Percentiles rank a stretch among this genome's conserved stretches.
Conservation (phyloP, 1,140 invertebrate genomes). For the Solen grandis region DNA sequence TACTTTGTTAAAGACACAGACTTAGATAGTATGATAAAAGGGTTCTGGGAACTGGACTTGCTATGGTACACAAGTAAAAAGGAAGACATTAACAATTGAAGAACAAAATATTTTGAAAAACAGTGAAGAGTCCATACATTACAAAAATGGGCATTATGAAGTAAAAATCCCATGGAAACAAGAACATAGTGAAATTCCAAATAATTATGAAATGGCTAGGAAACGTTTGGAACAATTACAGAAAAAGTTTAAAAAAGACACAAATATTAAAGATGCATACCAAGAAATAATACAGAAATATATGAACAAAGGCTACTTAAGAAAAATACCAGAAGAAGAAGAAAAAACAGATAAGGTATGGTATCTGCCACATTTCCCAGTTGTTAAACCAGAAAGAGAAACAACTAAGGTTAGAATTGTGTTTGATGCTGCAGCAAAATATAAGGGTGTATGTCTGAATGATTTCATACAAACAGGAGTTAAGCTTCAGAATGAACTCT, state of each 20-base stretch:
- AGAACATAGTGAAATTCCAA: constrained; percentile 15
- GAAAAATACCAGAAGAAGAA: constrained; percentile 26
- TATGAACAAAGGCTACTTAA: constrained; percentile 57
- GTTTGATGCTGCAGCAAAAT: constrained; percentile 59
- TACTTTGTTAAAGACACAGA: not conserved
- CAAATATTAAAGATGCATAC: constrained; percentile 24
- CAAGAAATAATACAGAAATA: constrained; percentile 48
- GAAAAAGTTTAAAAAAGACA: constrained; percentile 34
- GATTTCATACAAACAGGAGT: constrained; percentile 67
- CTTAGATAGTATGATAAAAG: not conserved
- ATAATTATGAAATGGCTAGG: constrained; percentile 54
- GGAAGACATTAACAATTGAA: not conserved
- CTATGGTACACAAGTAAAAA: too few relatives aligned
- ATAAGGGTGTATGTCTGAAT: constrained; percentile 67
- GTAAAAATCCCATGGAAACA: constrained; percentile 55
- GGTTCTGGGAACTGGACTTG: too few relatives aligned
- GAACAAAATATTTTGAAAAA: not conserved
- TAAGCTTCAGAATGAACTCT: constrained; percentile 74
- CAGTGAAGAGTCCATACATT: not conserved
- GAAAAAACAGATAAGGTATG: constrained; percentile 8
- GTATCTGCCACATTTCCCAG: constrained; percentile 61
- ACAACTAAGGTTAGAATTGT: constrained; percentile 59
- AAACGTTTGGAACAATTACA: constrained; percentile 34
- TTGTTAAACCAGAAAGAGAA: constrained; percentile 24
- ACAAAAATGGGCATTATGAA: constrained; percentile 29